phyloP scores from a whole-genome alignment of 1,140 invertebrate species.

The Orius insidiosus region DNA sequence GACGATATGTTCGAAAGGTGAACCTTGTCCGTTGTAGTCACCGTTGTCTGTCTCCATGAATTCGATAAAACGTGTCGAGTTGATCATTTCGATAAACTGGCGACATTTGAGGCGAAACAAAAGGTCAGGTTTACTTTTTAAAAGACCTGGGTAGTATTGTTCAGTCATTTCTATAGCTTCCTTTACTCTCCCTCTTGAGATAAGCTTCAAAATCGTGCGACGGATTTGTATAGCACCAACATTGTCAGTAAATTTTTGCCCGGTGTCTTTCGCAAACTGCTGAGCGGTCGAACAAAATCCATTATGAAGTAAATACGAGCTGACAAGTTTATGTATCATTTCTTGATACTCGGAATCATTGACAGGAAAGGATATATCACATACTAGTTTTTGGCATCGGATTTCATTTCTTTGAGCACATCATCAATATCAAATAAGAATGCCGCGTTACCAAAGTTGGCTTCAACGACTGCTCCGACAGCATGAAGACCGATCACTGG shows the following conservation, averaged over 20 bases:
- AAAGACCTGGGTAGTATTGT: slow-evolving; percentile 72
- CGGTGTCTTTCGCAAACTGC: slow-evolving; percentile 78
- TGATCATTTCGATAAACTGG: slow-evolving; percentile 81
- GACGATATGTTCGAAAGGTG: slow-evolving; percentile 59
- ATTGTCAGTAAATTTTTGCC: slow-evolving; percentile 81
- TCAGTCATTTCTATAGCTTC: slow-evolving; percentile 85
- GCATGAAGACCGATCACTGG: slow-evolving; percentile 97
- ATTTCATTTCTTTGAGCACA: slow-evolving; percentile 81
- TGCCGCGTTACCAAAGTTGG: slow-evolving; percentile 94
- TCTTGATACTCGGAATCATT: slow-evolving; percentile 79
- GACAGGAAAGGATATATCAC: slow-evolving; percentile 71
- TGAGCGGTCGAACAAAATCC: slow-evolving; percentile 92
- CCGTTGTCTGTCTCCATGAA: too few relatives aligned
- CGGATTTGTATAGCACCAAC: slow-evolving; percentile 88
- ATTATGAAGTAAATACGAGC: slow-evolving; percentile 91
- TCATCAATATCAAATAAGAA: slow-evolving; percentile 97
- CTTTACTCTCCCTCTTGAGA: slow-evolving; percentile 77
- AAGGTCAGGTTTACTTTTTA: slow-evolving; percentile 78
- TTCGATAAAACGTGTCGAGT: not conserved
- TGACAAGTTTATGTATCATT: slow-evolving; percentile 63
- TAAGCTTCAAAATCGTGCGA: slow-evolving; percentile 89
- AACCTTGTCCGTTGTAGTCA: too few relatives aligned
- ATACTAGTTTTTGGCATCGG: slow-evolving; percentile 65
- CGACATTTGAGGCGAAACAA: slow-evolving; percentile 89
- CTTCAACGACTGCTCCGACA: slow-evolving; percentile 92